phyloP scores from a whole-genome alignment of 2,888 invertebrate species.

The Drosophila infuscata region DNA sequence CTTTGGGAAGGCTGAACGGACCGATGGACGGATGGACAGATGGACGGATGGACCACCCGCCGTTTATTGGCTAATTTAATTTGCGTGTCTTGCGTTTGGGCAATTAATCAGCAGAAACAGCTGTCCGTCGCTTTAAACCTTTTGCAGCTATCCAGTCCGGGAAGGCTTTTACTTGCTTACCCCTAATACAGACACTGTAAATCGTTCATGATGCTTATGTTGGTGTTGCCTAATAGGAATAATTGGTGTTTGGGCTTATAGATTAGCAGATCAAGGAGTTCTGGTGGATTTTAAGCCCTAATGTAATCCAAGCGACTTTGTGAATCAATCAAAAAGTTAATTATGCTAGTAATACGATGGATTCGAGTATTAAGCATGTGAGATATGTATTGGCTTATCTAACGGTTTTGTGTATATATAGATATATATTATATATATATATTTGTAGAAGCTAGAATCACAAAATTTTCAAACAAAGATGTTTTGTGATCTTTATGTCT shows the following conservation, averaged over 20 bases:
- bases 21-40: conserved; percentile 19
- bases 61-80: conserved; percentile 82
- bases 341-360: not conserved
- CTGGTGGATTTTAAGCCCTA: conserved; percentile 7
- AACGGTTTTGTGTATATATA: not conserved
- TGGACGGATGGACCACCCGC: conserved; percentile 50
- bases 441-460: too few relatives aligned
- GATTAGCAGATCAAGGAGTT: conserved; percentile 31
- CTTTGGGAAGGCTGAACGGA: conserved; percentile 4
- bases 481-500: too few relatives aligned
- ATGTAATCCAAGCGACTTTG: conserved; percentile 15
- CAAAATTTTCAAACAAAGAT: not conserved
- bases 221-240: conserved; percentile 11
- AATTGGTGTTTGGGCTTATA: conserved; percentile 18
- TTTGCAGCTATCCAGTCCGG: conserved; percentile 27
- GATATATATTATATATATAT: too few relatives aligned
- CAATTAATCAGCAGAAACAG: conserved; percentile 80
- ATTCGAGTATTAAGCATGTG: not conserved
- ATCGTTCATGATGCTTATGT: conserved; percentile 10
- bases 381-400: not conserved
- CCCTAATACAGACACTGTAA: conserved; percentile 13
- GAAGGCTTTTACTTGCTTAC: conserved; percentile 29
- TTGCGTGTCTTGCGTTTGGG: conserved; percentile 81
- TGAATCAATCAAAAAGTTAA: conserved; percentile 32
- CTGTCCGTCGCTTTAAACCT: conserved; percentile 77